A percentile compares a stretch with the other conserved stretches of the same genome.
Conservation (phyloP, 2,113 vertebrate genomes). For the Catharus bicknelli region DNA sequence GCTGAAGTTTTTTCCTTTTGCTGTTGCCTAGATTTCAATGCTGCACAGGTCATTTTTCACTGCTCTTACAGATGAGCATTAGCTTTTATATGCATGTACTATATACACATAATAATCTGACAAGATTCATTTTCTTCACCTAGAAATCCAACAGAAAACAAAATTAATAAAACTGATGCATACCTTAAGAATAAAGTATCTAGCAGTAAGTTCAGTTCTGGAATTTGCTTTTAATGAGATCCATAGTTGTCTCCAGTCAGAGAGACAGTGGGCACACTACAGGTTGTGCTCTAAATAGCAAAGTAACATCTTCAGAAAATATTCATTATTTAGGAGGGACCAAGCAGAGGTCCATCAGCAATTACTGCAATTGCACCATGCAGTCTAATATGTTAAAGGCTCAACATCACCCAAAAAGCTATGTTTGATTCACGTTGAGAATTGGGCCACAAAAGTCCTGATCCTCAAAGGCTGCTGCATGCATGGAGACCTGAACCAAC, state of each 20-base stretch:
- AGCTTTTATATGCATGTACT: background rate
- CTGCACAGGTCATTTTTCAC: background rate
- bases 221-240: background rate
- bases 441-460: background rate
- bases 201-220: background rate
- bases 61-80: background rate
- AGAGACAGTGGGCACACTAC: background rate
- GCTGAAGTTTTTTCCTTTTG: background rate
- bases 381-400: background rate
- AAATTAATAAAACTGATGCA: background rate
- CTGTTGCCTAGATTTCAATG: background rate
- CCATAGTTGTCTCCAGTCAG: background rate
- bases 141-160: background rate
- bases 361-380: background rate
- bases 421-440: background rate
- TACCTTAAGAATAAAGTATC: background rate
- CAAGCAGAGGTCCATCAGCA: background rate
- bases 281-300: background rate
- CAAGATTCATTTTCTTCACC: background rate
- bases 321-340: background rate
- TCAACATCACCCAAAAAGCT: background rate
- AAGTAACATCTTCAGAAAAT: background rate
- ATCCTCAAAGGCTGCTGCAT: background rate
- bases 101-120: background rate
- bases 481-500: background rate